Conservation (phyloP, 2,113 vertebrate genomes). For the Oncorhynchus tshawytscha region DNA sequence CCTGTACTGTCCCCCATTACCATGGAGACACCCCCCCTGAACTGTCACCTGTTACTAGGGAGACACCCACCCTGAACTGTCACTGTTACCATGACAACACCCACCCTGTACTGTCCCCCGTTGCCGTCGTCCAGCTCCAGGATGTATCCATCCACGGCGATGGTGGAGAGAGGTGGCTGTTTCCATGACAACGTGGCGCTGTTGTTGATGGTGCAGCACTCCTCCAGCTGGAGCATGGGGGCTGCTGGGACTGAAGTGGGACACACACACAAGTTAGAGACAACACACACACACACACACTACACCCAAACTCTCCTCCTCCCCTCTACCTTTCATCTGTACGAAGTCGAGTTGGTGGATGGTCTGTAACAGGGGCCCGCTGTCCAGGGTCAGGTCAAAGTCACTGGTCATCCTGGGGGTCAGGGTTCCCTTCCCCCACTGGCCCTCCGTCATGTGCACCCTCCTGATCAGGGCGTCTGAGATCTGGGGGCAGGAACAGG, state of each 20-base stretch:
- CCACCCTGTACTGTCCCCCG: conserved; percentile 87
- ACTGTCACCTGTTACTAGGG: not conserved
- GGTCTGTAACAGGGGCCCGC: conserved; percentile 89
- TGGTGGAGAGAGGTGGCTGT: conserved; percentile 90
- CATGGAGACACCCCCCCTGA: no score
- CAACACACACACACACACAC: no score
- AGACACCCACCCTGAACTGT: not conserved
- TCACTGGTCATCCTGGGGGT: conserved; percentile 96
- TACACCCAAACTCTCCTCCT: no score
- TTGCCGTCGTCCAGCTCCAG: conserved; percentile 95
- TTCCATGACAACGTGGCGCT: conserved; percentile 98
- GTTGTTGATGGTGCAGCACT: conserved; percentile 97
- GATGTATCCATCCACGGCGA: conserved; percentile 93
- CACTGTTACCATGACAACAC: conserved; percentile 33
- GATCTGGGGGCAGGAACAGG: conserved; percentile 73
- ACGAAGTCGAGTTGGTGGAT: conserved; percentile 98
- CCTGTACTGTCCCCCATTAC: no score
- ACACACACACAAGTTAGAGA: conserved; percentile 53
- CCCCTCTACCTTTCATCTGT: conserved; percentile 90
- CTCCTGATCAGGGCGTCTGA: conserved; percentile 95
- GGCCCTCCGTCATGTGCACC: conserved; percentile 92
- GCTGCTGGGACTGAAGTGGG: conserved; percentile 85
- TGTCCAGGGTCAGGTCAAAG: conserved; percentile 97
- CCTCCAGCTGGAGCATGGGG: conserved; percentile 95
- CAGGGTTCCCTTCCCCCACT: conserved; percentile 96